phyloP scores from a whole-genome alignment of 1,140 invertebrate genomes.

The Medauroidea extradentata region DNA sequence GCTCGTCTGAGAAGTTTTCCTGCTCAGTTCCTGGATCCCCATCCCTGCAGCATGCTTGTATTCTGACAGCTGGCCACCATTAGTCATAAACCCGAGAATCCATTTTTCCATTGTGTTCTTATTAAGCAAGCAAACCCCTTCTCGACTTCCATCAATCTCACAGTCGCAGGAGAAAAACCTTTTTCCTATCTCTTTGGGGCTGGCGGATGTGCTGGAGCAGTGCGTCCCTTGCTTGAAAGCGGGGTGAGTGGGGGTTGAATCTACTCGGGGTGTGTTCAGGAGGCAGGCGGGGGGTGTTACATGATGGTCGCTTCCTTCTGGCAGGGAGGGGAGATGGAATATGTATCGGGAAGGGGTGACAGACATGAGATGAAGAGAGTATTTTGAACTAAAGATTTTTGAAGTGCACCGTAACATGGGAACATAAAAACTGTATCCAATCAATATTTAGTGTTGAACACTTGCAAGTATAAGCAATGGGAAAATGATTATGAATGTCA shows the following conservation, averaged over 20 bases:
- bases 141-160: conserved; percentile 24
- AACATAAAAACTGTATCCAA: conserved; percentile 10
- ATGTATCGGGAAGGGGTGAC: too few species aligned
- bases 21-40: too few species aligned
- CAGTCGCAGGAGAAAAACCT: not conserved
- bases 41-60: not conserved
- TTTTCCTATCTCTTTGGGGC: conserved; percentile 1
- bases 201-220: too few species aligned
- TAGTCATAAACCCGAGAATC: conserved; percentile 25
- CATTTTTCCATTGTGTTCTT: conserved; percentile 30
- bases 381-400: conserved; percentile 3
- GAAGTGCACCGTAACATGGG: conserved; percentile 5
- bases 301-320: not conserved
- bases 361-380: not conserved
- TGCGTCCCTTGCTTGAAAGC: too few species aligned
- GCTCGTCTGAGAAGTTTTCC: too few species aligned
- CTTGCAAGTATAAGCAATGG: too few species aligned
- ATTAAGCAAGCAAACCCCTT: conserved; percentile 22
- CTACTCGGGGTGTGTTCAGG: too few species aligned
- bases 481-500: too few species aligned
- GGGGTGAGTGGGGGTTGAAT: too few species aligned
- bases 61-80: conserved; percentile 21
- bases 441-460: not conserved
- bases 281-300: not conserved
- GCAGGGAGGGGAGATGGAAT: too few species aligned